Conservation (phyloP, 2,797 vertebrate species). For the Babyrousa celebensis region DNA sequence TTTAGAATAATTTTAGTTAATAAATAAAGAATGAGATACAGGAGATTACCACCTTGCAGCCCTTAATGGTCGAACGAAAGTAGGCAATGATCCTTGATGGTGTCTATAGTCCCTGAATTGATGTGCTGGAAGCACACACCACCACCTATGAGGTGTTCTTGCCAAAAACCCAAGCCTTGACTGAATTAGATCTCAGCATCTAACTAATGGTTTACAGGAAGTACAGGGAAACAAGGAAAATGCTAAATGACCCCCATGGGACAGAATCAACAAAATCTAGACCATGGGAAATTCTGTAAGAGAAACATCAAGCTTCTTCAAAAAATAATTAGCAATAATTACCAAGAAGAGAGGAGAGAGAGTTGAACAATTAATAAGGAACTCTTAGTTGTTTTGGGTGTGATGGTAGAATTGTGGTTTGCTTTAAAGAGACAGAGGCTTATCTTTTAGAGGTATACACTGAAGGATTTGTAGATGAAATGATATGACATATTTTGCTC, state of each 20-base stretch:
- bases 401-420: background rate
- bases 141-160: background rate
- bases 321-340: conserved; percentile 37
- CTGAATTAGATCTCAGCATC: background rate
- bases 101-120: background rate
- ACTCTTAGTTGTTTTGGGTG: conserved; percentile 31
- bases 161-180: background rate
- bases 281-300: conserved; percentile 7
- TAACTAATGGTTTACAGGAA: background rate
- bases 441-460: conserved; percentile 16
- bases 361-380: background rate
- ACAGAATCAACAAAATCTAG: conserved; percentile 1
- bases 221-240: background rate
- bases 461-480: conserved; percentile 23
- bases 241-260: background rate
- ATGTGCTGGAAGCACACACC: background rate
- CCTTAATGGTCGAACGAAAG: background rate
- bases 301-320: background rate
- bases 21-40: background rate
- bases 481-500: conserved; percentile 7
- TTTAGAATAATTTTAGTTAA: conserved; percentile 30
- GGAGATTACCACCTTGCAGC: background rate
- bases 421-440: background rate
- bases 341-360: background rate
- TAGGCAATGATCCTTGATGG: background rate